A percentile compares a stretch with the other conserved stretches of the same genome.
Conservation (phyloP, 2,113 vertebrate species). For the Lophius piscatorius region DNA sequence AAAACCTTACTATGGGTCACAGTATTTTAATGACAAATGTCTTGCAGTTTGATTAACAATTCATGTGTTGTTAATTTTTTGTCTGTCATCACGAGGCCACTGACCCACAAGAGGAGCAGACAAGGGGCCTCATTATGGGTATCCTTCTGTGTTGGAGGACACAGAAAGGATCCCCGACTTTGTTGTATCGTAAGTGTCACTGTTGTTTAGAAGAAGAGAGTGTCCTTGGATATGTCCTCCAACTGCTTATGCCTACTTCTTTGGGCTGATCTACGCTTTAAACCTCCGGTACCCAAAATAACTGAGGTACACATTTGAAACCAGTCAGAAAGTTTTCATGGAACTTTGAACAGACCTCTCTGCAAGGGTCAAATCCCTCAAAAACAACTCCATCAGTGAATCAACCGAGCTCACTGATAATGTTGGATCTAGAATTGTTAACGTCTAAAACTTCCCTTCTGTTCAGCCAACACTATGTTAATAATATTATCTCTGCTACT, state of each 20-base stretch:
- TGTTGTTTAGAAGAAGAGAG: not conserved
- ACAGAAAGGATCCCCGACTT: too few relatives aligned
- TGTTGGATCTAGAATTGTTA: not conserved
- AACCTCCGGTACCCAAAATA: conserved; percentile 8
- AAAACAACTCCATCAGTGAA: too few relatives aligned
- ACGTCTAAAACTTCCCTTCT: not conserved
- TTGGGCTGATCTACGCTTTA: conserved; percentile 19
- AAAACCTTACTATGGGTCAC: too few relatives aligned
- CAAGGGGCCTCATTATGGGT: too few relatives aligned
- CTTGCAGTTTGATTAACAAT: too few relatives aligned
- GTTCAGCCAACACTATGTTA: not conserved
- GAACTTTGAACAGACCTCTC: conserved; percentile 19
- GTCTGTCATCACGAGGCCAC: too few relatives aligned
- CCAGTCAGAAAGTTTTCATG: conserved; percentile 14
- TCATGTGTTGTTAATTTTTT: too few relatives aligned
- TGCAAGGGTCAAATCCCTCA: conserved; percentile 4
- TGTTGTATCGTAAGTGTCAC: too few relatives aligned
- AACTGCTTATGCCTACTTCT: conserved; percentile 6
- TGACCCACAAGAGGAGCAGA: too few relatives aligned
- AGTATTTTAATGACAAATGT: too few relatives aligned
- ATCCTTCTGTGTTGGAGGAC: too few relatives aligned
- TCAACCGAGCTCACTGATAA: not conserved
- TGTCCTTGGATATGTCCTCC: conserved; percentile 7
- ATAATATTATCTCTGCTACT: not conserved
- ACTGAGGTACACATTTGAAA: conserved; percentile 21